Base-by-base conservation (phyloP, 2,888 invertebrate genomes). In the Zhuqinia jingwanae region DNA sequence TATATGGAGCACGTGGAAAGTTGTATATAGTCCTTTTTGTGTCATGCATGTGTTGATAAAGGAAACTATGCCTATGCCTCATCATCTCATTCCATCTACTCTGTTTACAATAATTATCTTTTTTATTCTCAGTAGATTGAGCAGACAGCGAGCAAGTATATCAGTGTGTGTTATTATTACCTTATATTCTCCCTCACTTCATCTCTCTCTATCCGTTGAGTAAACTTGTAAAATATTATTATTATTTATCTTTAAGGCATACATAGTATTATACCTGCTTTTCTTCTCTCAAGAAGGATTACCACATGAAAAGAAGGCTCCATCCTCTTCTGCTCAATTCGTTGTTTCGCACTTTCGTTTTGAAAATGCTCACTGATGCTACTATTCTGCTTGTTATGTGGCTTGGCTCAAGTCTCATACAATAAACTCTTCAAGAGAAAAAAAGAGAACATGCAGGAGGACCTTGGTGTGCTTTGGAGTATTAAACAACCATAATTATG, bases 31-130 rank as follows among this genome's bases (percentile, higher is more conserved):
- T n/a, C n/a, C n/a, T n/a, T n/a, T n/a, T n/a, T n/a, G n/a, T n/a
- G n/a, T n/a, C n/a, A n/a, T n/a, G n/a, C n/a, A n/a, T n/a, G n/a
- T n/a, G n/a, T n/a, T n/a, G n/a, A n/a, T n/a, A n/a, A n/a, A n/a
- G n/a, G n/a, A n/a, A 10, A 22, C 17, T 5, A 53, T 5, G 13
- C 25, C n/a, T 17, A 25, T 25, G 25, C 63, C 17, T 65, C 63
- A 65, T 65, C 63, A 17, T 30, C 63, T 30, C 63, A 15, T 65
- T 27, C 36, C 63, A 65, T 65, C 36, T 65, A 30, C 63, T 36
- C 8, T 36, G 63, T 65, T 65, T 65, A 65, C 63, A 65, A 36
- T 65, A 65, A 65, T 65, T 65, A 65, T 65, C 63, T 27, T 65
- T 65, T 65, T 30, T n/a, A 27, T 63, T 63, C 60, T 63, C 63